These are phyloP conservation scores for Andricus grossulariae DNA, from an alignment of 1,140 invertebrate genomes.

Conservation along the genomic window DNA sequence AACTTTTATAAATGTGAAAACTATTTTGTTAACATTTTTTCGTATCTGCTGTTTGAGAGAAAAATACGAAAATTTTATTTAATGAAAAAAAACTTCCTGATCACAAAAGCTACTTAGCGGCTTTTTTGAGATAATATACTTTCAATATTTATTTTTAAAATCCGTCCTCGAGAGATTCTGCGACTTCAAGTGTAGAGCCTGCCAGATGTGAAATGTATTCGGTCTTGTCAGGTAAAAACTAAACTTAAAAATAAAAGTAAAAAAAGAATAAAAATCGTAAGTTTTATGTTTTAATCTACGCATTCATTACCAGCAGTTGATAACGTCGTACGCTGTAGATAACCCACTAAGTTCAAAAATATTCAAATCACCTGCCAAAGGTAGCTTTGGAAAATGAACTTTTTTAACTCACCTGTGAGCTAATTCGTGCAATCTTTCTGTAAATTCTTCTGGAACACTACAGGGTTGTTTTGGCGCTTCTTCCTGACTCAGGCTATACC, in stretches of 20 bases:
- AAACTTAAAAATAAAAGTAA: background rate
- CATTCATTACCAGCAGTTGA: background rate
- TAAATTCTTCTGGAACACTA: slow-evolving; percentile 65
- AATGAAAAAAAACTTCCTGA: too few relatives aligned
- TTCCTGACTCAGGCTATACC: slow-evolving; percentile 64
- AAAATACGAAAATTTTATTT: too few relatives aligned
- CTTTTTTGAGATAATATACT: too few relatives aligned
- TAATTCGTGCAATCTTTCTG: slow-evolving; percentile 64
- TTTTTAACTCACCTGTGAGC: slow-evolving; percentile 56
- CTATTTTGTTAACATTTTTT: too few relatives aligned
- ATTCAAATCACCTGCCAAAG: background rate
- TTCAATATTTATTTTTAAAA: too few relatives aligned
- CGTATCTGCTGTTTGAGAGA: too few relatives aligned
- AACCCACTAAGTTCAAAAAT: background rate
- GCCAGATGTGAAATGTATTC: too few relatives aligned
- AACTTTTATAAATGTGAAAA: too few relatives aligned
- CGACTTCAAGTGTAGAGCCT: too few relatives aligned
- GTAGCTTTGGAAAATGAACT: background rate
- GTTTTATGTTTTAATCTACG: background rate
- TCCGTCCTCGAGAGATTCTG: too few relatives aligned
- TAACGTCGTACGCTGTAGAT: background rate
- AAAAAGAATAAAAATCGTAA: background rate
- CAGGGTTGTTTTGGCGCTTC: slow-evolving; percentile 60
- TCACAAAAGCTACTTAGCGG: too few relatives aligned
- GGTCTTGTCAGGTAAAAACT: too few relatives aligned